Percentiles rank a stretch among this genome's conserved stretches.
Conservation (phyloP, 2,113 vertebrate species). For the western clawed frog (Xenopus tropicalis) region UCB_Xtro_10.0 CM004449.2:100838001-100838500, state of each 20-base stretch:
- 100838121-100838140: constrained; percentile 36
- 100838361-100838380: constrained; percentile 15
- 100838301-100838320: constrained; percentile 54
- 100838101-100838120: constrained; percentile 27
- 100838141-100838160: constrained; percentile 21
- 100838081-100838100: constrained; percentile 32
- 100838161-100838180: neutral
- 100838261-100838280: constrained; percentile 74
- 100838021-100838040: constrained; percentile 7
- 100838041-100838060: constrained; percentile 7
- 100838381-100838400: neutral
- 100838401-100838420: neutral
- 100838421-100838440: neutral
- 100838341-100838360: constrained; percentile 58
- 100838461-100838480: too few species aligned
- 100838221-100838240: constrained; percentile 40
- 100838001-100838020: neutral
- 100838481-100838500: too few species aligned
- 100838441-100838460: neutral
- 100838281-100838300: constrained; percentile 55
- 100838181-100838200: constrained; percentile 25
- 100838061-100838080: constrained; percentile 10
- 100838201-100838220: constrained; percentile 62
- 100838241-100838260: constrained; percentile 69
- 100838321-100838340: constrained; percentile 38